phyloP scores from a whole-genome alignment of 2,888 invertebrate genomes.

The Cremastinae sp. region DNA sequence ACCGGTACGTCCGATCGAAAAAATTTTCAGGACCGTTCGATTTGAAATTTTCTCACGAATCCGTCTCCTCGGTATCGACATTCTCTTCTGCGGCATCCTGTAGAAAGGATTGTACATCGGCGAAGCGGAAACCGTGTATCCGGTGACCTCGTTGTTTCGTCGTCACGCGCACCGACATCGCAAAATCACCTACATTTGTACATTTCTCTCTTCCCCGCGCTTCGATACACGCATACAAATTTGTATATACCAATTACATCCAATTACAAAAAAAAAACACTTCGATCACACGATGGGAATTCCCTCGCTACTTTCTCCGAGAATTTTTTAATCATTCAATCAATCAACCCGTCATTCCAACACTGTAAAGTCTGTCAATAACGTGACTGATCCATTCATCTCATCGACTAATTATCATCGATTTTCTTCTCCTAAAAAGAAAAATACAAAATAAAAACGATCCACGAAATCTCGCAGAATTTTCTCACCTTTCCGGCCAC shows the following conservation, averaged over 20 bases:
- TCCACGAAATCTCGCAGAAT: background rate
- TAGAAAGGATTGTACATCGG: conserved; percentile 33
- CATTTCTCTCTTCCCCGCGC: background rate
- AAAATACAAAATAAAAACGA: background rate
- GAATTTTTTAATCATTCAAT: conserved; percentile 40
- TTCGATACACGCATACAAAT: conserved; percentile 11
- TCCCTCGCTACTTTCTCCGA: conserved; percentile 50
- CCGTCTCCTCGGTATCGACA: too few relatives aligned
- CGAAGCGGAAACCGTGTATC: conserved; percentile 67
- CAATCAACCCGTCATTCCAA: conserved; percentile 1
- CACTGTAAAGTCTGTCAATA: background rate
- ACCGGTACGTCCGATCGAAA: too few relatives aligned
- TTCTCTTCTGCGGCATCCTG: too few relatives aligned
- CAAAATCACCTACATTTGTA: conserved; percentile 34
- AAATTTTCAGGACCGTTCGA: too few relatives aligned
- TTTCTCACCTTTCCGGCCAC: conserved; percentile 75
- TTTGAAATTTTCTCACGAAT: too few relatives aligned
- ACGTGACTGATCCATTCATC: too few relatives aligned
- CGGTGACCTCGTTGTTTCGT: conserved; percentile 66
- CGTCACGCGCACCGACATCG: conserved; percentile 54
- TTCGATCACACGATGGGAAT: conserved; percentile 1
- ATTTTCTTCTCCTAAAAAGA: too few relatives aligned
- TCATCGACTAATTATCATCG: background rate
- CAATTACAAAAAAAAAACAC: background rate
- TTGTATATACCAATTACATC: background rate